Evolutionary conservation across 2,113 vertebrate genomes (phyloP).

Genomic region (Tychaedon coryphoeus): DNA sequence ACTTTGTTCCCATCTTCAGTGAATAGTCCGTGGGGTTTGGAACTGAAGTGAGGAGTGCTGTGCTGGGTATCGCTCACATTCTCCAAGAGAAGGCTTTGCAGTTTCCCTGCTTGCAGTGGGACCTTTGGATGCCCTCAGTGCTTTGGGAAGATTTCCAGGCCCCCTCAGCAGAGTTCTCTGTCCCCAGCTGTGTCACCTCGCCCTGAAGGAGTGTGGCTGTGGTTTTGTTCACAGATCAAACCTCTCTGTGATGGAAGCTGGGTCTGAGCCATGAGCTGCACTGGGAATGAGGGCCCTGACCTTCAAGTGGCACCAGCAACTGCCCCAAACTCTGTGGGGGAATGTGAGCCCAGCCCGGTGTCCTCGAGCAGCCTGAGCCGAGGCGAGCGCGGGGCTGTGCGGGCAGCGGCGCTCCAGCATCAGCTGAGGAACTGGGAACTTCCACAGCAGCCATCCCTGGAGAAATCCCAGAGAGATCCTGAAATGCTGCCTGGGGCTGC

Average conservation of each 20-base stretch:
- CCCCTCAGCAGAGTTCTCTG: background rate
- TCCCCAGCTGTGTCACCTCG: conserved; percentile 5
- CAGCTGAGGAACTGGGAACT: background rate
- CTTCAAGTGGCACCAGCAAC: background rate
- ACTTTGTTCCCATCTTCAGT: background rate
- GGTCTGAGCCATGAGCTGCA: background rate
- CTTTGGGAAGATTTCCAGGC: background rate
- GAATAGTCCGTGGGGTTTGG: background rate
- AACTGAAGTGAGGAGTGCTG: background rate
- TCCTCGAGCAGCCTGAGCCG: background rate
- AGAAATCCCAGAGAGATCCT: background rate
- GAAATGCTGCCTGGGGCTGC: background rate
- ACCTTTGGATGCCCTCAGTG: background rate
- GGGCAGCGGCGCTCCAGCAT: background rate
- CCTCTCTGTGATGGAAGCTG: background rate
- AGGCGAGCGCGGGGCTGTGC: accelerated
- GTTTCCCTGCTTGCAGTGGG: background rate
- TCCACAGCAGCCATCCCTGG: background rate
- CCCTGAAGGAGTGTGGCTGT: background rate
- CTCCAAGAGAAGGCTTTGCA: background rate
- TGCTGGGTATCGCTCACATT: accelerated
- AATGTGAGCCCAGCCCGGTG: background rate
- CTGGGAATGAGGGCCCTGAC: background rate
- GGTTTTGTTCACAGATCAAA: background rate
- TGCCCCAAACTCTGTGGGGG: background rate